Conservation (phyloP, 2,888 invertebrate species). For the Rhagonycha lutea region DNA sequence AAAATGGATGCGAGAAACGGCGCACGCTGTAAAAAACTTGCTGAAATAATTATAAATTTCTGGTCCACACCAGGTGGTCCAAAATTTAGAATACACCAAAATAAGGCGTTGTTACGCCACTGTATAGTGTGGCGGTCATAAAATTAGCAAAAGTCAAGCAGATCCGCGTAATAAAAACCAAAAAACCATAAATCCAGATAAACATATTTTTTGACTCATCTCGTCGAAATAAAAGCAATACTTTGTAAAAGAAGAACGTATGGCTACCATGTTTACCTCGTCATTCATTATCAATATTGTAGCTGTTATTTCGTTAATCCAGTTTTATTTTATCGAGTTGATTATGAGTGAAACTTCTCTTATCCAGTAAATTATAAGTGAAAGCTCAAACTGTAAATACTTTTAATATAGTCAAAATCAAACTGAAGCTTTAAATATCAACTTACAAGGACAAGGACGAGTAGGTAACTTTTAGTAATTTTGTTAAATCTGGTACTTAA, state of each 20-base stretch:
- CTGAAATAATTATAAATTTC: no score
- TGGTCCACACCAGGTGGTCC: no score
- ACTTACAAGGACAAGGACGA: background rate
- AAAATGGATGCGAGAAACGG: no score
- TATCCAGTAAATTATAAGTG: background rate
- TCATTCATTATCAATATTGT: background rate
- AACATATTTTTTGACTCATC: background rate
- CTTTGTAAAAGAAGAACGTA: background rate
- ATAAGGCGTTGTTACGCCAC: no score
- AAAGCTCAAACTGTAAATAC: background rate
- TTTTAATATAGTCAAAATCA: background rate
- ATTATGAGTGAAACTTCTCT: background rate
- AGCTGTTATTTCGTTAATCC: background rate
- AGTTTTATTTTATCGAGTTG: background rate
- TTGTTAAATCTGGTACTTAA: background rate
- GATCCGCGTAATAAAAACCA: no score
- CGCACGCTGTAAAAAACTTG: no score
- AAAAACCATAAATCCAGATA: background rate
- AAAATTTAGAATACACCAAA: no score
- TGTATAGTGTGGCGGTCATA: no score
- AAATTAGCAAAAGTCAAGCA: no score
- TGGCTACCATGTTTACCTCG: background rate
- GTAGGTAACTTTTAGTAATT: background rate
- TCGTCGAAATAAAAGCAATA: background rate
- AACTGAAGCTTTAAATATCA: background rate